Evolutionary conservation across 2,797 vertebrate genomes (phyloP).

Genomic region (Macrochelys suwanniensis): DNA sequence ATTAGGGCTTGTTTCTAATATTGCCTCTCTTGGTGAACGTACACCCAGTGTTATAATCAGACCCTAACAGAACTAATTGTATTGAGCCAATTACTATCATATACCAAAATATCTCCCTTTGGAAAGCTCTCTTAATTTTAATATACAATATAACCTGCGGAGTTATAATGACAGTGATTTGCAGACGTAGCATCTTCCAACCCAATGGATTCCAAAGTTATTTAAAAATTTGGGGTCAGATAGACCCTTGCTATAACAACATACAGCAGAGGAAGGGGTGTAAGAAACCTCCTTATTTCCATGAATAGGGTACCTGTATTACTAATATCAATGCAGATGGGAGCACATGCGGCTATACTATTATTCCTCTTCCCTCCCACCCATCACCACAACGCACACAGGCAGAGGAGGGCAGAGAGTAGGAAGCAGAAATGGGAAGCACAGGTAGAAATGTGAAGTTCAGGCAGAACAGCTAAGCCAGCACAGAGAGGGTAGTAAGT

Average conservation of each 20-base stretch:
- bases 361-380: neutral
- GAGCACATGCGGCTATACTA: neutral
- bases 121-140: neutral
- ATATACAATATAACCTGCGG: neutral
- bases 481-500: neutral
- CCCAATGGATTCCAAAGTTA: neutral
- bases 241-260: neutral
- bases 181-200: neutral
- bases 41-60: accelerated
- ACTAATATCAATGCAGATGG: neutral
- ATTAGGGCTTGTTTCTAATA: neutral
- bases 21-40: neutral
- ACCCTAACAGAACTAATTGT: neutral
- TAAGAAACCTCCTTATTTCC: neutral
- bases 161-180: neutral
- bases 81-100: neutral
- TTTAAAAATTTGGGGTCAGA: neutral
- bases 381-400: neutral
- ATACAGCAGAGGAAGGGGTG: neutral
- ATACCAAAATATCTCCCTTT: neutral
- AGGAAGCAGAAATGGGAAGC: neutral
- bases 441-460: neutral
- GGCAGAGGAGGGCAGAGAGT: neutral
- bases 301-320: neutral
- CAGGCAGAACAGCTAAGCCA: neutral